Evolutionary conservation across 1,140 invertebrate genomes (phyloP).

Genomic region (Archivesica marissinica): DNA sequence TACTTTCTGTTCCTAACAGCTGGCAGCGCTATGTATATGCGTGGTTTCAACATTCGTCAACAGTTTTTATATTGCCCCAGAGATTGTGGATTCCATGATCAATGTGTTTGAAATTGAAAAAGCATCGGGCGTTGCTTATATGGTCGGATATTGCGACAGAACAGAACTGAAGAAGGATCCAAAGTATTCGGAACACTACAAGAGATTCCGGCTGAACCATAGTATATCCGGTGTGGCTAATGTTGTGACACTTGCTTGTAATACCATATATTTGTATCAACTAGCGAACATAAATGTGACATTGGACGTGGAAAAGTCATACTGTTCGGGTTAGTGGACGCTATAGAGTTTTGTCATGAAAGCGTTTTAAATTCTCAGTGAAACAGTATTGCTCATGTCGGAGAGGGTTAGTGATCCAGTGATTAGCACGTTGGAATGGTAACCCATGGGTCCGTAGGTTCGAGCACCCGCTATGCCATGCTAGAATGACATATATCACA

Average conservation of each 20-base stretch:
- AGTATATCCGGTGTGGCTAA: constrained; percentile 19
- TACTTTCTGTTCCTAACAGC: constrained; percentile 6
- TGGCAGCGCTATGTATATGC: background rate
- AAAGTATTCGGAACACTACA: constrained; percentile 14
- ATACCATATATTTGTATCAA: constrained; percentile 37
- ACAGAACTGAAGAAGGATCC: constrained; percentile 49
- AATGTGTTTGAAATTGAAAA: constrained; percentile 53
- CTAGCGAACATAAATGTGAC: background rate
- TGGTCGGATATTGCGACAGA: constrained; percentile 42
- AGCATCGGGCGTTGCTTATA: constrained; percentile 8
- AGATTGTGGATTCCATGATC: constrained; percentile 49
- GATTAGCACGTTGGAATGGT: too few species aligned
- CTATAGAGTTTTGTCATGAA: too few species aligned
- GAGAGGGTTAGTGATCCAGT: too few species aligned
- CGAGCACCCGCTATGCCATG: too few species aligned
- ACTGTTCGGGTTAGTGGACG: too few species aligned
- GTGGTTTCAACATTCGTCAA: constrained; percentile 54
- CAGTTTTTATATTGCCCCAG: constrained; percentile 40
- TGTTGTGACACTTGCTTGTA: constrained; percentile 40
- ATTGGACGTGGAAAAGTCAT: background rate
- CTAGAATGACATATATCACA: too few species aligned
- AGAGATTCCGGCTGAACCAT: constrained; percentile 34
- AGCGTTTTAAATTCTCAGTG: too few species aligned
- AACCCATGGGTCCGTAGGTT: too few species aligned
- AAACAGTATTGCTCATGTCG: too few species aligned